Percentiles rank a stretch among this genome's conserved stretches.
phyloP scores from a whole-genome alignment of 2,113 vertebrate genomes.

The Thalassarche chlororhynchos region DNA sequence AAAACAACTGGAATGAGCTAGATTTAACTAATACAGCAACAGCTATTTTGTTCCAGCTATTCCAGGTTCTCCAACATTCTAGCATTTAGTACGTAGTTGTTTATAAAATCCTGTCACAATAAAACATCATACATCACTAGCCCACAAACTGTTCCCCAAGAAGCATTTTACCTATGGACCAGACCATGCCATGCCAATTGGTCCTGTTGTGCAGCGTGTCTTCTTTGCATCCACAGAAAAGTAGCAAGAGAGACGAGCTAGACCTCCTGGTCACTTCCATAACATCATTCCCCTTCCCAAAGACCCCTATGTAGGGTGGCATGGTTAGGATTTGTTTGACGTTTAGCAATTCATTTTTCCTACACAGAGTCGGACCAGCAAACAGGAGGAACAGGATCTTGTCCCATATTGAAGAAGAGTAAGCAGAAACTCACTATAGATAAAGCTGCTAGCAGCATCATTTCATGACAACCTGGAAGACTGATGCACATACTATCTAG shows the following conservation, averaged over 20 bases:
- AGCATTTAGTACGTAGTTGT: background rate
- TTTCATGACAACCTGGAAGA: background rate
- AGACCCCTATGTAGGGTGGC: background rate
- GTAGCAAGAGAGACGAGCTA: background rate
- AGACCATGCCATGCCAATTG: accelerated
- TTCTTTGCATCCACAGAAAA: background rate
- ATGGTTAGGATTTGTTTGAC: background rate
- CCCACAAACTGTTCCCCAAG: background rate
- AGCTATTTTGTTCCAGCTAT: background rate
- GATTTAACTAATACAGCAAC: background rate
- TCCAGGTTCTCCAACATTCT: background rate
- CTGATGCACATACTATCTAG: background rate
- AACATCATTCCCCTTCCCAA: background rate
- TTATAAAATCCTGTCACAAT: background rate
- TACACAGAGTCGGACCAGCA: background rate
- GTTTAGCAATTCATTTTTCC: background rate
- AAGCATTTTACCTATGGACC: background rate
- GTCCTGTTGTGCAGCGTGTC: background rate
- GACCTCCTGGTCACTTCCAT: background rate
- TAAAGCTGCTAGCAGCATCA: background rate
- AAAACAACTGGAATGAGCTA: background rate
- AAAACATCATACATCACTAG: background rate
- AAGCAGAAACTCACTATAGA: background rate
- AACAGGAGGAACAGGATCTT: background rate
- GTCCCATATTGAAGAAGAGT: background rate